Conservation (phyloP, 2,113 vertebrate species). For the Colossoma macropomum region DNA sequence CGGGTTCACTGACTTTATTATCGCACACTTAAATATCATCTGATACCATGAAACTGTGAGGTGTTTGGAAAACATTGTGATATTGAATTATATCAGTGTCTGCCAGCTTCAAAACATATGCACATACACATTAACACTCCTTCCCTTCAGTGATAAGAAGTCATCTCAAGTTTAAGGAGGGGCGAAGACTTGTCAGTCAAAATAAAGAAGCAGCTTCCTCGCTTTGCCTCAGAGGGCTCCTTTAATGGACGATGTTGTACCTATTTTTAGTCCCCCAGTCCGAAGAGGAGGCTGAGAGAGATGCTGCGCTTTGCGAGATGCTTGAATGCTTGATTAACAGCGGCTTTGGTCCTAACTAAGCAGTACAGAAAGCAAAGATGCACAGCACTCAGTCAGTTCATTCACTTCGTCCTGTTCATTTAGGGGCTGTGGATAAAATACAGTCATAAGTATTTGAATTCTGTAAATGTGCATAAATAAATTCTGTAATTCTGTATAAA, state of each 20-base stretch:
- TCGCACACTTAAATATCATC: no score
- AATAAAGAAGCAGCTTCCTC: background rate
- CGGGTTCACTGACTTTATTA: no score
- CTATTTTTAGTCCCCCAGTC: slow-evolving; percentile 21
- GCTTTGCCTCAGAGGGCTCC: background rate
- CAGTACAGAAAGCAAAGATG: slow-evolving; percentile 11
- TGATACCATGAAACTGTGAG: no score
- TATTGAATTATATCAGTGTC: no score
- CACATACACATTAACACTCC: no score
- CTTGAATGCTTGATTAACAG: slow-evolving; percentile 40
- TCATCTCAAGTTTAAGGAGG: background rate
- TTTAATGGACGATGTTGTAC: background rate
- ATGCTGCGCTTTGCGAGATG: slow-evolving; percentile 17
- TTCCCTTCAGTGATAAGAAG: background rate
- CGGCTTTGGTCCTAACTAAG: background rate
- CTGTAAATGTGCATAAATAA: no score
- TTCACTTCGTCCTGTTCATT: background rate
- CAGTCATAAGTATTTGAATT: background rate
- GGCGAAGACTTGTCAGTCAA: background rate
- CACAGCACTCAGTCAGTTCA: background rate
- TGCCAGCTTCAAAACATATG: no score
- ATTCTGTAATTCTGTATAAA: no score
- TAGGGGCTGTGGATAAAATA: background rate
- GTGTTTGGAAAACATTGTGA: no score
- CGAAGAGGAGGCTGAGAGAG: background rate